Evolutionary conservation across 2,888 invertebrate species (phyloP).

Genomic region (Diplazon laetatorius): DNA sequence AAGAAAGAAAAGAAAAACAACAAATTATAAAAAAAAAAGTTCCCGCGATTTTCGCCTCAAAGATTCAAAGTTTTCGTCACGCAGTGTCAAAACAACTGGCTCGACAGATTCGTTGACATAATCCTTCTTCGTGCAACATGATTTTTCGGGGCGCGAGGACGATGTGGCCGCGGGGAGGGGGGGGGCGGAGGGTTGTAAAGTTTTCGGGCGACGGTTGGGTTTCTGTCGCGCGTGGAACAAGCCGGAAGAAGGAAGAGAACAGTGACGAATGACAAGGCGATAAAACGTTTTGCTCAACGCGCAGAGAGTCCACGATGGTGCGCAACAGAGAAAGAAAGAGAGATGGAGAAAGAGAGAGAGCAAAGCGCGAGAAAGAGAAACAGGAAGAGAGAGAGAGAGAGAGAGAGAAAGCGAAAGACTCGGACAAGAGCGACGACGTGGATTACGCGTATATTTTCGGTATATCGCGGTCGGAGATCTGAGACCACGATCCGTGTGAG

Average conservation of each 20-base stretch:
- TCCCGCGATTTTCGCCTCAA: background rate
- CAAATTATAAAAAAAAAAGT: background rate
- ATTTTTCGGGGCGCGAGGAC: too few species aligned
- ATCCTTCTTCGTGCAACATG: conserved; percentile 51
- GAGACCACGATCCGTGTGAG: conserved; percentile 62
- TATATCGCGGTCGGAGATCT: conserved; percentile 56
- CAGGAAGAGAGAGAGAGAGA: too few species aligned
- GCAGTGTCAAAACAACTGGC: conserved; percentile 45
- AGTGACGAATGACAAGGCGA: conserved; percentile 54
- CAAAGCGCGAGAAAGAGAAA: too few species aligned
- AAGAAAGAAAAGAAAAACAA: background rate
- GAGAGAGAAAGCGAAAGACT: conserved; percentile 52
- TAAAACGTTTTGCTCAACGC: conserved; percentile 67
- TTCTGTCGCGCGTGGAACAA: conserved; percentile 36
- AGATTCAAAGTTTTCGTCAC: conserved; percentile 8
- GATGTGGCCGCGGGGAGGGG: too few species aligned
- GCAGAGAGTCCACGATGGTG: too few species aligned
- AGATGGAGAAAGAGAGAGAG: too few species aligned
- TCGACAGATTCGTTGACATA: conserved; percentile 49
- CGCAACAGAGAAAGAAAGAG: too few species aligned
- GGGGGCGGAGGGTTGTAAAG: too few species aligned
- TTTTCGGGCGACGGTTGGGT: background rate
- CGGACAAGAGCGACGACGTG: conserved; percentile 52
- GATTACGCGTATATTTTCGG: conserved; percentile 64
- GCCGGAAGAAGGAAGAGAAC: conserved; percentile 62